Evolutionary conservation across 2,888 invertebrate species (phyloP).

Genomic region (Drosophila lacicola): DNA sequence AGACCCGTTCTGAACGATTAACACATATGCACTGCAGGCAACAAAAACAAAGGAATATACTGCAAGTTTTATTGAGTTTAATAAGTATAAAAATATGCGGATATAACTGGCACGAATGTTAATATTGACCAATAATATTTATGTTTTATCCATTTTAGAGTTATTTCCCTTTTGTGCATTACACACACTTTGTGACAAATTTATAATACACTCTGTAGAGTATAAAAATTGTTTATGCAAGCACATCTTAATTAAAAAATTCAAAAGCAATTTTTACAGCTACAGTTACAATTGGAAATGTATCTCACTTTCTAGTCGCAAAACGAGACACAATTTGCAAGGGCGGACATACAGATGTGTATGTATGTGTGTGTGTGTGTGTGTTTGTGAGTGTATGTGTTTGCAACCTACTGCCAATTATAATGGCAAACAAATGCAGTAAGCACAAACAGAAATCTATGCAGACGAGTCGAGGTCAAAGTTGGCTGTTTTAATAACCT

Average conservation of each 20-base stretch:
- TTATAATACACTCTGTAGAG: not conserved
- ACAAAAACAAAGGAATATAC: too few relatives aligned
- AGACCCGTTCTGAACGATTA: too few relatives aligned
- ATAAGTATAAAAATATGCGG: too few relatives aligned
- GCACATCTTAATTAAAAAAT: slow-evolving; percentile 22
- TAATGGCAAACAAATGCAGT: slow-evolving; percentile 9
- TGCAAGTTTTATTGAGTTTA: too few relatives aligned
- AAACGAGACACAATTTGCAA: slow-evolving; percentile 1
- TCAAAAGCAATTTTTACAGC: slow-evolving; percentile 21
- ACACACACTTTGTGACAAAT: not conserved
- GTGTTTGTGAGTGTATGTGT: not conserved
- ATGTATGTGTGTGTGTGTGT: not conserved
- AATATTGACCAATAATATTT: too few relatives aligned
- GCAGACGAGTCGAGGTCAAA: slow-evolving; percentile 7
- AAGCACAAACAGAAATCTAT: slow-evolving; percentile 1
- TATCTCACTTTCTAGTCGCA: slow-evolving; percentile 23
- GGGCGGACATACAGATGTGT: not conserved
- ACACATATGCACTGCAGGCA: too few relatives aligned
- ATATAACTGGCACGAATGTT: too few relatives aligned
- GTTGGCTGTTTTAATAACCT: slow-evolving; percentile 4
- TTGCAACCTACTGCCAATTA: slow-evolving; percentile 8
- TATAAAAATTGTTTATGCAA: not conserved
- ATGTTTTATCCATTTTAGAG: too few relatives aligned
- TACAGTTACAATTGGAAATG: slow-evolving; percentile 21
- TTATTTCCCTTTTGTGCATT: too few relatives aligned